Percentiles rank a stretch among this genome's conserved stretches.
These are phyloP conservation scores for Andrena hattorfiana DNA, from an alignment of 2,888 invertebrate genomes.

Conservation along the genomic window DNA sequence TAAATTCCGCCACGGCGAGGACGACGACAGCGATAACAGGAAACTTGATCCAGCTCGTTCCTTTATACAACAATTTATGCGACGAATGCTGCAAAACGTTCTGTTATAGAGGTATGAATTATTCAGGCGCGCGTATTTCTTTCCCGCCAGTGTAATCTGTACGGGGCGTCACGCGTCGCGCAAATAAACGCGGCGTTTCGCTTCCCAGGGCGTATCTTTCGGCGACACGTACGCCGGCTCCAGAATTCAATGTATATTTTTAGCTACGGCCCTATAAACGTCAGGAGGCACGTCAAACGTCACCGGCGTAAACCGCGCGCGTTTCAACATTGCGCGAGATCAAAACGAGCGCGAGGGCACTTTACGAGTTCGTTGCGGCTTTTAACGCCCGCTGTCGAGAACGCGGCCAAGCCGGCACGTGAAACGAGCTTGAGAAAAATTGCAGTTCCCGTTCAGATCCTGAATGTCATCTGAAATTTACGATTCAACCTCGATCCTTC, in stretches of 20 bases:
- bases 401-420: constrained; percentile 24
- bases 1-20: neutral
- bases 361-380: constrained; percentile 6
- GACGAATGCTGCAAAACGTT: constrained; percentile 7
- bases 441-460: neutral
- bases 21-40: neutral
- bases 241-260: neutral
- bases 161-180: constrained; percentile 7
- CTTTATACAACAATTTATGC: constrained; percentile 12
- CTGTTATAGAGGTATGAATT: constrained; percentile 35
- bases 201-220: neutral
- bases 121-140: constrained; percentile 30
- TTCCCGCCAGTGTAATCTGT: constrained; percentile 20
- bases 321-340: neutral
- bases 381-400: constrained; percentile 18
- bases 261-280: neutral
- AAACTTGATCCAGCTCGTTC: neutral
- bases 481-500: neutral
- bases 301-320: neutral
- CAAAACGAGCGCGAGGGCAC: neutral
- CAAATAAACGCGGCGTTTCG: constrained; percentile 41
- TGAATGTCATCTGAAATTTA: neutral
- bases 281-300: neutral
- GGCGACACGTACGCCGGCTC: neutral
- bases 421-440: constrained; percentile 34